A percentile compares a stretch with the other conserved stretches of the same genome.
phyloP scores from a whole-genome alignment of 2,888 invertebrate species.

The Rhagonycha lutea region DNA sequence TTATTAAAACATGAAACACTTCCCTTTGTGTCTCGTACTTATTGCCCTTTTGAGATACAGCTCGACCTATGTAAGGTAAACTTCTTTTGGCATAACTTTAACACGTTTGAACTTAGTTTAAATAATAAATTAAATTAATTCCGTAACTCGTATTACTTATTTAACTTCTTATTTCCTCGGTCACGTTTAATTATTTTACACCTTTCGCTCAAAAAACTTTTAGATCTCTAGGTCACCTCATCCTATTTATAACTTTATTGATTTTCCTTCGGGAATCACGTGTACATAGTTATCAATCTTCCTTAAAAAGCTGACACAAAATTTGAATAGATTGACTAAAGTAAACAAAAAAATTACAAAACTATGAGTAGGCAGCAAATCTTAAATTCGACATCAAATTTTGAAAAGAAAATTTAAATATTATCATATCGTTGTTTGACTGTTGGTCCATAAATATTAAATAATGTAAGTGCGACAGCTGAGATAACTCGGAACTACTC shows the following conservation, averaged over 20 bases:
- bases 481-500: constrained; percentile 50
- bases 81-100: background rate
- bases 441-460: constrained; percentile 46
- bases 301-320: background rate
- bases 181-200: background rate
- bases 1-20: constrained; percentile 27
- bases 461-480: constrained; percentile 48
- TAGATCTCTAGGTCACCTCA: background rate
- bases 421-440: constrained; percentile 33
- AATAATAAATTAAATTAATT: background rate
- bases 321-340: background rate
- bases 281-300: background rate
- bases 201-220: background rate
- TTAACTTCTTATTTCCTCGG: background rate
- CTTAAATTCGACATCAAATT: background rate
- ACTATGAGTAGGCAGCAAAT: background rate
- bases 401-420: background rate
- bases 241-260: background rate
- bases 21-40: constrained; percentile 15
- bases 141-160: background rate
- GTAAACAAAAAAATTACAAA: background rate
- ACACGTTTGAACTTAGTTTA: background rate
- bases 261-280: background rate
- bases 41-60: constrained; percentile 25
- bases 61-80: constrained; percentile 18